phyloP scores from a whole-genome alignment of 2,113 vertebrate genomes.

The Sterna hirundo region DNA sequence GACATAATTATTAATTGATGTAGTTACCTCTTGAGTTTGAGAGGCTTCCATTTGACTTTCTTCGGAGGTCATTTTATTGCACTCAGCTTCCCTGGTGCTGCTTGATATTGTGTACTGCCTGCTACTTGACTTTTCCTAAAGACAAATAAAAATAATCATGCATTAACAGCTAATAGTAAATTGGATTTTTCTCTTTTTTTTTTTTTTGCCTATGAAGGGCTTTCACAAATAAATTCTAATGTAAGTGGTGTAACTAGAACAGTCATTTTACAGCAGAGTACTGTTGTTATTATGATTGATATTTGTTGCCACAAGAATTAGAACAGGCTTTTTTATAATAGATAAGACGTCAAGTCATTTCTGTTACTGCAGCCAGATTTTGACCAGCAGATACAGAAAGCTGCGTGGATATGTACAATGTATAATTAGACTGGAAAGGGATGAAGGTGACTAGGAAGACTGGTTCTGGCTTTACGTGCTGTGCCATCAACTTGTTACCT shows the following conservation, averaged over 20 bases:
- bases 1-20: background rate
- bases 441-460: background rate
- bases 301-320: background rate
- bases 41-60: slow-evolving; percentile 68
- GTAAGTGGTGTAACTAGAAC: background rate
- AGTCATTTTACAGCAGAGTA: background rate
- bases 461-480: background rate
- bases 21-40: slow-evolving; percentile 81
- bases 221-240: background rate
- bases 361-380: background rate
- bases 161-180: background rate
- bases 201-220: background rate
- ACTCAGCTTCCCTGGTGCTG: slow-evolving; percentile 47
- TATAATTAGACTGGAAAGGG: background rate
- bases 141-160: slow-evolving; percentile 15
- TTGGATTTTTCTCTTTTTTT: background rate
- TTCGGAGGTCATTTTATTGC: slow-evolving; percentile 69
- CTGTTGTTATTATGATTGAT: background rate
- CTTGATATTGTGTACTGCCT: slow-evolving; percentile 73
- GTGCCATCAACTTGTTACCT: background rate
- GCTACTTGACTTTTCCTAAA: slow-evolving; percentile 78
- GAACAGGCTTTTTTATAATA: background rate
- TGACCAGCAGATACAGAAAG: background rate
- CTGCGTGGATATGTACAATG: background rate
- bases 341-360: background rate